Conservation (phyloP, 2,113 vertebrate genomes). For the Oxyruncus cristatus region DNA sequence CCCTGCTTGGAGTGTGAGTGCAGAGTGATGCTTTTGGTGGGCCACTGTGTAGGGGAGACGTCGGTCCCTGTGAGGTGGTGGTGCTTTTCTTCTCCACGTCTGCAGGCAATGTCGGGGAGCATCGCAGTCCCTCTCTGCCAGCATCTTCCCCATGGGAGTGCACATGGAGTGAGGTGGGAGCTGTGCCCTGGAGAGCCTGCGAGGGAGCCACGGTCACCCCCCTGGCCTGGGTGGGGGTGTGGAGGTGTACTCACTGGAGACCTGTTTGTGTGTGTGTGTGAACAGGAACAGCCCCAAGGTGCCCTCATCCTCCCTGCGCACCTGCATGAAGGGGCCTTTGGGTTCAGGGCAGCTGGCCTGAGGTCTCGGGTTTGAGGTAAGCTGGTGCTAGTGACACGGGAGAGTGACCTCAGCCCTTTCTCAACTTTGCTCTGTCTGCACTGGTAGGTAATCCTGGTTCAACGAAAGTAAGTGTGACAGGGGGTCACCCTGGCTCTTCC, state of each 20-base stretch:
- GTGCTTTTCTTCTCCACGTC: rapidly evolving
- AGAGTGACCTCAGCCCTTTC: not conserved
- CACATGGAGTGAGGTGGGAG: not conserved
- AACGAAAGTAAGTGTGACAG: not conserved
- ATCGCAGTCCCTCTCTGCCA: rapidly evolving
- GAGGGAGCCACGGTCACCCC: rapidly evolving
- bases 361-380: not conserved
- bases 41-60: rapidly evolving
- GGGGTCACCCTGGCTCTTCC: not conserved
- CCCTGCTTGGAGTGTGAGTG: rapidly evolving
- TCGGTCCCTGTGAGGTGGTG: rapidly evolving
- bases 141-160: rapidly evolving
- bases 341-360: not conserved
- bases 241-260: not conserved
- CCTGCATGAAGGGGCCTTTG: rapidly evolving
- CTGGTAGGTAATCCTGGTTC: not conserved
- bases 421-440: not conserved
- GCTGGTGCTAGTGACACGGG: not conserved
- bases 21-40: not conserved
- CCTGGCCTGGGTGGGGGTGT: not conserved
- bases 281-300: not conserved
- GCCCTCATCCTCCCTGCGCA: not conserved
- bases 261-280: not conserved
- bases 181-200: not conserved
- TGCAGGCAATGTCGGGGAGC: rapidly evolving